Conservation (phyloP, 2,113 vertebrate genomes). For the Urocynchramus pylzowi region DNA sequence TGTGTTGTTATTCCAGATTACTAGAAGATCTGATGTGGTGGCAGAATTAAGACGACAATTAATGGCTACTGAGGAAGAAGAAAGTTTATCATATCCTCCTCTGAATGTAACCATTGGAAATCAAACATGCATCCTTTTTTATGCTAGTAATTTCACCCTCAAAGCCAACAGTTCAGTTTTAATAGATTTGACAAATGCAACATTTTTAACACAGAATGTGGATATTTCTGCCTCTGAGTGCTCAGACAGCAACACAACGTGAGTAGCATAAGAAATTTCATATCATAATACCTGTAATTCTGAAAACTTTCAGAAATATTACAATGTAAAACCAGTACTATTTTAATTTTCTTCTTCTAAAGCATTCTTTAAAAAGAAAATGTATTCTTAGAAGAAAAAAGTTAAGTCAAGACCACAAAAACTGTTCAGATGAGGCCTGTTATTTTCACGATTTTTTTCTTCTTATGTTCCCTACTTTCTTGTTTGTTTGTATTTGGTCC, state of each 20-base stretch:
- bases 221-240: slow-evolving; percentile 53
- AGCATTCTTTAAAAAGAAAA: not conserved
- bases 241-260: slow-evolving; percentile 60
- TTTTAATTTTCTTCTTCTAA: not conserved
- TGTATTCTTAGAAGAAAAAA: not conserved
- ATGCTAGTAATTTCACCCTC: slow-evolving; percentile 60
- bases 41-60: slow-evolving; percentile 39
- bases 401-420: not conserved
- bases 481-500: not conserved
- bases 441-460: not conserved
- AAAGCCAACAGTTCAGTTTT: not conserved
- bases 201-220: slow-evolving; percentile 42
- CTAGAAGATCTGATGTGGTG: not conserved
- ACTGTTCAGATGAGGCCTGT: not conserved
- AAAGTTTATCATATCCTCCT: slow-evolving; percentile 24
- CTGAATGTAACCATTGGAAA: slow-evolving; percentile 64
- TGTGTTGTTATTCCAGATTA: slow-evolving; percentile 53
- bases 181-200: slow-evolving; percentile 62
- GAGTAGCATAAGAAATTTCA: slow-evolving; percentile 27
- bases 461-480: not conserved
- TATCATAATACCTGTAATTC: not conserved
- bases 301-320: not conserved
- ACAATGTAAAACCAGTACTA: not conserved
- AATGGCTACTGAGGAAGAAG: slow-evolving; percentile 43
- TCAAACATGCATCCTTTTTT: slow-evolving; percentile 63